Evolutionary conservation across 2,888 invertebrate species (phyloP).

Genomic region (Trissonchulus sp.): DNA sequence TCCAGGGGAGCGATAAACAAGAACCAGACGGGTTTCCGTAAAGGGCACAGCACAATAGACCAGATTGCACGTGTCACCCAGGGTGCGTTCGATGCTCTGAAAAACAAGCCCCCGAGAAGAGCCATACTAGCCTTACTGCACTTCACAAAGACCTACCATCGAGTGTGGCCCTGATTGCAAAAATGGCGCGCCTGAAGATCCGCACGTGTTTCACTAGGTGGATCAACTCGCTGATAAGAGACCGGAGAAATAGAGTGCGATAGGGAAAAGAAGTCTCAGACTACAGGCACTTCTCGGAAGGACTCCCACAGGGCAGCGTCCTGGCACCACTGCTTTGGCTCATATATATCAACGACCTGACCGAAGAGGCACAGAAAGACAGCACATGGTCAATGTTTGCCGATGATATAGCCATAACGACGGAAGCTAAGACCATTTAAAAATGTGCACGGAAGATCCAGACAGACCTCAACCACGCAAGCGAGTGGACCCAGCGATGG

Average conservation of each 20-base stretch:
- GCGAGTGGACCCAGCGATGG: neutral
- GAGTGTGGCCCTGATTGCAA: neutral
- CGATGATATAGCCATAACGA: neutral
- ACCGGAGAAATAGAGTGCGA: neutral
- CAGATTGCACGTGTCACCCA: too few relatives aligned
- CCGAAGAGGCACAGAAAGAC: too few relatives aligned
- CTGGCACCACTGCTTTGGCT: slow-evolving; percentile 13
- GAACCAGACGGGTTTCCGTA: too few relatives aligned
- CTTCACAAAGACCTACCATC: slow-evolving; percentile 6
- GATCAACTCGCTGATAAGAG: neutral
- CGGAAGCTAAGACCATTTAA: neutral
- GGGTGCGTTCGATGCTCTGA: too few relatives aligned
- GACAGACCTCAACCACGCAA: neutral
- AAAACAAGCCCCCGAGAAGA: too few relatives aligned
- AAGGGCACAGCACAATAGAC: too few relatives aligned
- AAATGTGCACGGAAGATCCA: neutral
- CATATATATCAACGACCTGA: slow-evolving; percentile 5
- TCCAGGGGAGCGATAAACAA: too few relatives aligned
- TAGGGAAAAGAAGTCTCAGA: neutral
- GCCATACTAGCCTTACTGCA: neutral
- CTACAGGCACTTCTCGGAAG: neutral
- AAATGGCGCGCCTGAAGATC: neutral
- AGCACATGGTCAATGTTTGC: neutral
- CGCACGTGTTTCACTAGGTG: neutral
- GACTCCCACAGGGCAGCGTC: slow-evolving; percentile 6